Evolutionary conservation across 2,797 vertebrate genomes (phyloP).

Genomic region (Mormyrops attenuatus): DNA sequence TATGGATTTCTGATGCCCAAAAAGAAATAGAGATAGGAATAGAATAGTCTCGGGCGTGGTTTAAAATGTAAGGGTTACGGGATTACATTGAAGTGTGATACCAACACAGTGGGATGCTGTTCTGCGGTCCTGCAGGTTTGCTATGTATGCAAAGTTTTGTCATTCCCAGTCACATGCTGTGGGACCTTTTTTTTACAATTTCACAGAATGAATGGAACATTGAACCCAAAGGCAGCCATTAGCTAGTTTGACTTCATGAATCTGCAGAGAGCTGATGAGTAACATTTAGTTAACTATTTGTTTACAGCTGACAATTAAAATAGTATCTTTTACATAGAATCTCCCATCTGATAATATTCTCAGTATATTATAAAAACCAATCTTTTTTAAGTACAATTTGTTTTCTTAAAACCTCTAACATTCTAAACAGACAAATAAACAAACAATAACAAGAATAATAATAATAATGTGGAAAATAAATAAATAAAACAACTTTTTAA

Average conservation of each 20-base stretch:
- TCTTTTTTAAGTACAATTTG: neutral
- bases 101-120: neutral
- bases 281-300: neutral
- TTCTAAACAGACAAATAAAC: neutral
- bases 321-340: neutral
- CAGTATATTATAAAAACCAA: neutral
- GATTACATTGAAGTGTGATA: neutral
- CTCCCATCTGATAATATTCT: neutral
- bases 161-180: neutral
- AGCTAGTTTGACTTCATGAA: neutral
- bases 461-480: neutral
- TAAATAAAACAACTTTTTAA: neutral
- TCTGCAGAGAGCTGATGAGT: neutral
- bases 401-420: neutral
- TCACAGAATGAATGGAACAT: neutral
- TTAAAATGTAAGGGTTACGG: neutral
- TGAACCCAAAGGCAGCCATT: neutral
- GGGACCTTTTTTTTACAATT: neutral
- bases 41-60: neutral
- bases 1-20: neutral
- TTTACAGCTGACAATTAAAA: neutral
- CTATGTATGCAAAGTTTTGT: neutral
- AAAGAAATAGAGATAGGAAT: neutral
- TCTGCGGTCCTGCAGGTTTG: neutral
- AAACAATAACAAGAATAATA: neutral